These are phyloP conservation scores for Amphipoea oculea DNA, from an alignment of 2,888 invertebrate genomes.

Conservation along the genomic window DNA sequence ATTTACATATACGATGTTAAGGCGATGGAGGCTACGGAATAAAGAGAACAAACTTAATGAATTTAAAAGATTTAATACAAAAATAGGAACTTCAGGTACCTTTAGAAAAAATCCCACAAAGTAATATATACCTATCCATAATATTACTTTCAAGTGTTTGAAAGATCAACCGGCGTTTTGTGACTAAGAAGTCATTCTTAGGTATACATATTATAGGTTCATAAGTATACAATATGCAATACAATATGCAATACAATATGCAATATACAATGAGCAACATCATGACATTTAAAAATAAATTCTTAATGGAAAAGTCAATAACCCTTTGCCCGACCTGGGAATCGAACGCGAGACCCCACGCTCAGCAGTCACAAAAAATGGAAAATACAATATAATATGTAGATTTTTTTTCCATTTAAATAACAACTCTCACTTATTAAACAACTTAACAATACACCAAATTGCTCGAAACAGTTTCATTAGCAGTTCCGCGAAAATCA, in stretches of 20 bases:
- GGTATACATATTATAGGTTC: neutral
- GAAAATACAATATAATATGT: neutral
- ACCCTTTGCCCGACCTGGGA: neutral
- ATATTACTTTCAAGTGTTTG: too few species aligned
- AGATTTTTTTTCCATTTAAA: constrained; percentile 1
- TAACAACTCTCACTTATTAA: constrained; percentile 6
- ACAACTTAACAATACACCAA: constrained; percentile 11
- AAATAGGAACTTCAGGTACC: constrained; percentile 1
- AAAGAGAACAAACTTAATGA: constrained; percentile 24
- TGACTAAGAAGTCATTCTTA: neutral
- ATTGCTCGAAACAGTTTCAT: constrained; percentile 29
- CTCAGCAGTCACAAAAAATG: neutral
- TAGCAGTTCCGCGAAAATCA: constrained; percentile 36
- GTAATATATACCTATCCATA: too few species aligned
- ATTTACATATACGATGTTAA: constrained; percentile 68
- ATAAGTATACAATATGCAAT: too few species aligned
- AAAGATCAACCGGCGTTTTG: neutral
- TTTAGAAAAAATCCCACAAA: too few species aligned
- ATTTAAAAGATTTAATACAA: constrained; percentile 28
- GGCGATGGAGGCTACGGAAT: constrained; percentile 34
- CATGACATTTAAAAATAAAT: neutral
- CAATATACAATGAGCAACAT: too few species aligned
- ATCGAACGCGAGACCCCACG: neutral
- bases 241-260: too few species aligned
- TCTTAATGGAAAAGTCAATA: neutral